phyloP scores from a whole-genome alignment of 2,113 vertebrate species.

The Cyprinodon brontotheroides region DNA sequence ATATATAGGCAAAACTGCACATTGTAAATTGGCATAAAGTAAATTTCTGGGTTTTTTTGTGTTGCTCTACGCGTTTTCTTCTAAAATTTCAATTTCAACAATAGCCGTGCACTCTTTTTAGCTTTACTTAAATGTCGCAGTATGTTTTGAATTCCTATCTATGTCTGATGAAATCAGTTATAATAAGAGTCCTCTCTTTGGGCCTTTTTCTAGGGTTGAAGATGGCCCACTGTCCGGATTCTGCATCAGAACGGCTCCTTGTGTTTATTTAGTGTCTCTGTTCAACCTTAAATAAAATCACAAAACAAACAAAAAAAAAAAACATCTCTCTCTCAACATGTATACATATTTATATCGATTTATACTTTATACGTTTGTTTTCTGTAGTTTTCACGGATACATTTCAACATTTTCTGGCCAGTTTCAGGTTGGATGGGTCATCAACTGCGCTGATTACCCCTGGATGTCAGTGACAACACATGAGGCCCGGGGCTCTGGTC shows the following conservation, averaged over 20 bases:
- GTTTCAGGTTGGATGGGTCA: conserved; percentile 41
- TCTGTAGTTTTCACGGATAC: background rate
- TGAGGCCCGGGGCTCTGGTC: conserved; percentile 74
- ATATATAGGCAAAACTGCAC: too few relatives aligned
- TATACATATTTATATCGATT: too few relatives aligned
- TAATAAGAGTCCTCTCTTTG: conserved; percentile 1
- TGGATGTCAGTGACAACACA: conserved; percentile 68
- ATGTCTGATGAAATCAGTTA: background rate
- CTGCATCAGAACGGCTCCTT: conserved; percentile 38
- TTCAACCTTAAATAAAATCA: conserved; percentile 14
- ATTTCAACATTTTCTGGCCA: background rate
- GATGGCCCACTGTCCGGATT: conserved; percentile 45
- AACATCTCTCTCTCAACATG: too few relatives aligned
- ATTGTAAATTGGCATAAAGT: too few relatives aligned
- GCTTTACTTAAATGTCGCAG: background rate
- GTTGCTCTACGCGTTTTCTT: too few relatives aligned
- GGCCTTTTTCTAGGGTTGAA: conserved; percentile 16
- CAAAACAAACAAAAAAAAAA: background rate
- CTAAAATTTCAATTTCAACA: too few relatives aligned
- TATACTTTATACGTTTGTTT: background rate
- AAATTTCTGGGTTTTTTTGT: too few relatives aligned
- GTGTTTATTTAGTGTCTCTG: background rate
- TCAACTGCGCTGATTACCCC: conserved; percentile 62
- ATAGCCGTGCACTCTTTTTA: too few relatives aligned
- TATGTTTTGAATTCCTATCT: background rate